A percentile compares a stretch with the other conserved stretches of the same genome.
Evolutionary conservation across 2,797 vertebrate genomes (phyloP).

Genomic region (Pagetopsis macropterus): DNA sequence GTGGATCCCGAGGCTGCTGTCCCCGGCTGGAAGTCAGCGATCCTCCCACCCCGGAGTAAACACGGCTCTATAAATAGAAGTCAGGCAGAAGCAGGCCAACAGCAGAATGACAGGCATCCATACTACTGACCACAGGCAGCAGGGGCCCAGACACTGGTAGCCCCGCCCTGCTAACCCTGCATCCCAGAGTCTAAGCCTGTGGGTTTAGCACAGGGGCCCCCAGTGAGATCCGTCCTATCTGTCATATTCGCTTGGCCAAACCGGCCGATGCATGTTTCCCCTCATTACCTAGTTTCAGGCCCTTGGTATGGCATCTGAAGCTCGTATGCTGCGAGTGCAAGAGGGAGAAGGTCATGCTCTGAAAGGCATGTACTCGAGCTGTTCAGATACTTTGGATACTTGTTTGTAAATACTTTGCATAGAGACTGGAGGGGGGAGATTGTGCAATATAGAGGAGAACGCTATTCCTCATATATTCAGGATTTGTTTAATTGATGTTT

Average conservation of each 20-base stretch:
- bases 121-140: constrained; percentile 61
- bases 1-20: constrained; percentile 55
- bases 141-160: constrained; percentile 16
- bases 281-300: constrained; percentile 32
- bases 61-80: constrained; percentile 79
- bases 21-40: constrained; percentile 49
- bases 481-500: no score
- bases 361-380: constrained; percentile 26
- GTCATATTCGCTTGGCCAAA: constrained; percentile 54
- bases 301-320: constrained; percentile 25
- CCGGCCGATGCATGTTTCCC: constrained; percentile 53
- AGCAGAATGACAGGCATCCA: constrained; percentile 75
- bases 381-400: constrained; percentile 47
- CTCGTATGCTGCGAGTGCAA: constrained; percentile 47
- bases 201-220: constrained; percentile 26
- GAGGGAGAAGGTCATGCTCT: constrained; percentile 50
- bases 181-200: constrained; percentile 45
- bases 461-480: no score
- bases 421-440: neutral
- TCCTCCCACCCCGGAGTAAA: constrained; percentile 70
- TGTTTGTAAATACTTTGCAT: constrained; percentile 37
- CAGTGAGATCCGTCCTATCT: constrained; percentile 24
- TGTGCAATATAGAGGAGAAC: no score
- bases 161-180: constrained; percentile 37
- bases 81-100: constrained; percentile 52